Evolutionary conservation across 2,888 invertebrate species (phyloP), one percentile per base, ranked within the genome.

Genomic region (Pyrocoelia pectoralis): DNA sequence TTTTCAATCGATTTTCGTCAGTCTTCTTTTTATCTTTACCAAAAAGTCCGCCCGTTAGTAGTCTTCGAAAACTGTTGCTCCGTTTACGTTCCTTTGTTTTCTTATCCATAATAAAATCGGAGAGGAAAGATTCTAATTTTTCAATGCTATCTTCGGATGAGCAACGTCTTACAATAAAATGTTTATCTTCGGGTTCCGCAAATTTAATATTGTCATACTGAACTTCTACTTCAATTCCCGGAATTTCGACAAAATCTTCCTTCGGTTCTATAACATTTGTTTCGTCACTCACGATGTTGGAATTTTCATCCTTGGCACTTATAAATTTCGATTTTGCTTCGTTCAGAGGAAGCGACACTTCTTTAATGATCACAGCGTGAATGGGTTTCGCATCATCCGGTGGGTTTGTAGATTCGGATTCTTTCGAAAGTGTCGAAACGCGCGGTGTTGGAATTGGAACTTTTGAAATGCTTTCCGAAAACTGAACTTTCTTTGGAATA

Each of bases 21-120:
- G 77, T 78, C 43, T 81, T 80, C 13, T 82, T 81, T 59, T 79
- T 80, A 43, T 78, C 71, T 59, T 79, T 81, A 1, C 77, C 66
- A 69, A 79, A 77, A 48, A 79, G 70, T 24, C 72, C 70, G 2
- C 73, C 75, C 5, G 75, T 69, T 43, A 81, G 77, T 38, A 80
- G 73, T 66, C 72, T 77, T 4, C 74, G 72, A 50, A 81, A 79
- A 62, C 80, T 78, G 62, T 73, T 78, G 50, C 73, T 71, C 4
- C 81, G 74, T 69, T 79, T 81, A 66, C 79, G 79, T 46, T 80
- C 76, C 70, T 77, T 75, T 1, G 69, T 60, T 57, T 74, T 74
- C 13, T 70, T 66, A 17, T 79, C 78, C 78, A 78, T 80, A 6
- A 74, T 73, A 63, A 81, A 78, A 46, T 73, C 67, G 1, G 76